Base-by-base conservation (phyloP, 2,797 vertebrate genomes). In the Rallus crepitans region DNA sequence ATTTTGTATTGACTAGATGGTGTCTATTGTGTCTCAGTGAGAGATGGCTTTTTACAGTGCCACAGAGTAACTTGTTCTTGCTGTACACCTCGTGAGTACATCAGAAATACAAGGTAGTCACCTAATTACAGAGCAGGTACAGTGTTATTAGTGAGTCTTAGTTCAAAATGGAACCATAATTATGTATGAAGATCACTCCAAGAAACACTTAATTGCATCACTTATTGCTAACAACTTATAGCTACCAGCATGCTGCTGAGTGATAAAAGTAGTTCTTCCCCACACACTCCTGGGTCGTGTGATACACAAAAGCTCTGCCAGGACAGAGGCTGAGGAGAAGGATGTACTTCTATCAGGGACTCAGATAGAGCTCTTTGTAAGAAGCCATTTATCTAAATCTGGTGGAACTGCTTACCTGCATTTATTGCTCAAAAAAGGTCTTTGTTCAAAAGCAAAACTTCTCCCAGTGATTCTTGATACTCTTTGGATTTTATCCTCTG, bases 181-280 rank as follows among this genome's bases (percentile, higher is more conserved):
- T 96, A 94, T 90, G 86, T 21, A 89, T 69, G 94, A 96, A 95
- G 94, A 96, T 96, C 95, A 90, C 86, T 96, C 88, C 84, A 93
- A 96, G 93, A 96, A 97, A 90, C 77, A 77, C 90, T 95, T 97
- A 97, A 97, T 95, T 96, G 94, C 91, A 89, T 95, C 94, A 94
- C 83, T 96, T 96, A 87, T 48, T 89, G 86, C 75, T 95, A 95
- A 90, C 64, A 87, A 63, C 88, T 94, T 90, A 35, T n/a, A 94
- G 91, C 64, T 95, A 82, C 64, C 77, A 89, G 91, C 80, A 27
- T 23, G 88, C 63, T 82, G 56, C 82, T 82, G 94, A 94, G 56
- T 90, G 96, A 95, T 92, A 96, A 75, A 90, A 87, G 71, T 81
- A 55, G 42, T 71, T 81, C 90, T 87, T 96, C 95, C 71, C 70